Evolutionary conservation across 2,797 vertebrate species (phyloP).

Genomic region (Gymnothorax reevesii): DNA sequence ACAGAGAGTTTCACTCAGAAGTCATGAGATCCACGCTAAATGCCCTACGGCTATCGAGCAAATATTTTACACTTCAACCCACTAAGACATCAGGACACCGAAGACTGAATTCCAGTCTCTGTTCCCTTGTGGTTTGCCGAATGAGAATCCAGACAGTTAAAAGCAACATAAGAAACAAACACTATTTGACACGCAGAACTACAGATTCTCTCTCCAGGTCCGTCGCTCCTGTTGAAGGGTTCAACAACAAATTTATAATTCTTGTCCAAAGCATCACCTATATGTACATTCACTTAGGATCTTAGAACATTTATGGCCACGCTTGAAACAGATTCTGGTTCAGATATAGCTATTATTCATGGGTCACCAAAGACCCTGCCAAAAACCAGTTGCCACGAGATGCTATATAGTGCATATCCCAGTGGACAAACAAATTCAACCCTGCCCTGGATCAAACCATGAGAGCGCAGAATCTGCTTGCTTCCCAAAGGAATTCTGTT

Average conservation of each 20-base stretch:
- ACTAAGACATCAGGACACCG: neutral
- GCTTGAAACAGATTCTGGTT: neutral
- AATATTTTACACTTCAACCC: conserved; percentile 26
- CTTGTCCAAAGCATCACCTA: neutral
- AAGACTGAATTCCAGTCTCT: neutral
- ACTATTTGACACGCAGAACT: neutral
- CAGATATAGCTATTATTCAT: neutral
- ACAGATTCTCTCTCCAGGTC: neutral
- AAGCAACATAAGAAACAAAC: neutral
- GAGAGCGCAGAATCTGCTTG: neutral
- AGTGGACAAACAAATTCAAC: neutral
- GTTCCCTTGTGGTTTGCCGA: neutral
- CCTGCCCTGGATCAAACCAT: neutral
- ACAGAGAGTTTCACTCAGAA: conserved; percentile 42
- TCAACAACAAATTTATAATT: neutral
- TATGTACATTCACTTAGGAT: neutral
- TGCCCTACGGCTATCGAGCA: conserved; percentile 44
- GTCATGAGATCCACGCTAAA: conserved; percentile 66
- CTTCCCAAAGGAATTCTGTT: neutral
- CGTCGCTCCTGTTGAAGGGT: neutral
- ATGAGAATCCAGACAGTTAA: neutral
- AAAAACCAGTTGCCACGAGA: neutral
- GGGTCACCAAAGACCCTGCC: neutral
- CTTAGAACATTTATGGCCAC: neutral
- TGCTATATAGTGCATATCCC: neutral